phyloP scores from a whole-genome alignment of 2,888 invertebrate species.

The Phyllotreta striolata region DNA sequence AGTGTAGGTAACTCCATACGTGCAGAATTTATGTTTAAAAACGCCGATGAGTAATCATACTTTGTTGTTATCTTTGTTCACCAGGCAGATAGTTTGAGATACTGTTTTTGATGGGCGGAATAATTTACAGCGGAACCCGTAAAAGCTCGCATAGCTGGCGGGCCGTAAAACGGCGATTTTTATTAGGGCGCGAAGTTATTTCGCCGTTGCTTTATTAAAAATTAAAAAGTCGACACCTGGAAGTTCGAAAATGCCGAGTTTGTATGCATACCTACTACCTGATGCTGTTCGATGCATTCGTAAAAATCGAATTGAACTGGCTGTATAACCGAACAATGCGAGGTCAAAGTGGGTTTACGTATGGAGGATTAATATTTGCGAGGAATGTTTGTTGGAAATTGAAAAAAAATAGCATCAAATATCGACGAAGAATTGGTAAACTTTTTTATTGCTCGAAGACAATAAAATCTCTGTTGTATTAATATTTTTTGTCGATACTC shows the following conservation, averaged over 20 bases:
- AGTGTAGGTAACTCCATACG: too few species aligned
- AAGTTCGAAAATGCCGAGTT: background rate
- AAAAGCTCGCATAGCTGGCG: too few species aligned
- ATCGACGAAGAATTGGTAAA: too few species aligned
- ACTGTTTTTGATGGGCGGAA: background rate
- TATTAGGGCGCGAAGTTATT: slow-evolving; percentile 12
- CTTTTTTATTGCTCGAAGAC: too few species aligned
- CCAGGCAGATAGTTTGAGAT: background rate
- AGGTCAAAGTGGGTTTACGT: too few species aligned
- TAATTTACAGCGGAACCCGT: background rate
- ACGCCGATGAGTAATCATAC: background rate
- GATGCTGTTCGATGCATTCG: background rate
- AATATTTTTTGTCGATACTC: too few species aligned
- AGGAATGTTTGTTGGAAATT: too few species aligned
- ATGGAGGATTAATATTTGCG: too few species aligned
- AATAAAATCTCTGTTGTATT: too few species aligned
- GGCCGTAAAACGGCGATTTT: slow-evolving; percentile 13
- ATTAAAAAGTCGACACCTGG: slow-evolving; percentile 5
- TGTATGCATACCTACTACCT: background rate
- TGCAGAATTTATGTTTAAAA: too few species aligned
- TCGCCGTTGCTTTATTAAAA: slow-evolving; percentile 8
- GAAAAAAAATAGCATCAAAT: too few species aligned
- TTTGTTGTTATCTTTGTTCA: background rate
- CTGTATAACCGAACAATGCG: too few species aligned
- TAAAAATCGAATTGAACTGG: background rate